Base-by-base conservation (phyloP, 2,888 invertebrate genomes). In the Leucophenga montana region DNA sequence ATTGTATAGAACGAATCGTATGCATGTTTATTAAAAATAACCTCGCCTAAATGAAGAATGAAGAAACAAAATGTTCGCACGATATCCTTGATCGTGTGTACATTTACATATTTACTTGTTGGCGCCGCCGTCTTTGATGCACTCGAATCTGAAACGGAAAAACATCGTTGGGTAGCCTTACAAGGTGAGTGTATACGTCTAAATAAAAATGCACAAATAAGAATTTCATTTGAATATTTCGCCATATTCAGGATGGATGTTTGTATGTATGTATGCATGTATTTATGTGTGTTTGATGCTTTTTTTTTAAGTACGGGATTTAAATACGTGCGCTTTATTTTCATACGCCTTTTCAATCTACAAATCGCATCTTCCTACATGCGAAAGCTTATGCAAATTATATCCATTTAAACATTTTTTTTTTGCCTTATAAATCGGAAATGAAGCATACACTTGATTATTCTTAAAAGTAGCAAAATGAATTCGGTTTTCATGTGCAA, bases 21-120 rank as follows among this genome's bases (percentile, higher is more conserved):
- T 71, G 78, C 71, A 39, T 39, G 76, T 67, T 78, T 71, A 74
- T 78, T 75, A 78, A 75, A 76, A 84, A 79, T 78, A 82, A 83
- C 78, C 83, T 86, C 86, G 88, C 85, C 87, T 87, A 92, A 92
- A 92, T 89, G 89, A 89, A 93, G 93, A 92, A 99, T 99, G 99
- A 99, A 99, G 96, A 98, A 98, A 93, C 99, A 99, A 95, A 99
- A 99, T 95, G 98, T 99, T 90, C 97, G 99, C 92, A 99, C 99
- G 91, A 92, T 99, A 92, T 98, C 98, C 88, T 94, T 99, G 91
- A 99, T 99, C 92, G 98, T 99, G 92, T 98, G 98, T 93, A 99
- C 99, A 90, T 97, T 99, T 92, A 99, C 99, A 86, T 99, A 99
- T 91, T 93, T 99, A 90, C 93, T 99, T 85, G 95, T 99, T 81